phyloP scores from a whole-genome alignment of 2,888 invertebrate species.

The Troilus luridus region DNA sequence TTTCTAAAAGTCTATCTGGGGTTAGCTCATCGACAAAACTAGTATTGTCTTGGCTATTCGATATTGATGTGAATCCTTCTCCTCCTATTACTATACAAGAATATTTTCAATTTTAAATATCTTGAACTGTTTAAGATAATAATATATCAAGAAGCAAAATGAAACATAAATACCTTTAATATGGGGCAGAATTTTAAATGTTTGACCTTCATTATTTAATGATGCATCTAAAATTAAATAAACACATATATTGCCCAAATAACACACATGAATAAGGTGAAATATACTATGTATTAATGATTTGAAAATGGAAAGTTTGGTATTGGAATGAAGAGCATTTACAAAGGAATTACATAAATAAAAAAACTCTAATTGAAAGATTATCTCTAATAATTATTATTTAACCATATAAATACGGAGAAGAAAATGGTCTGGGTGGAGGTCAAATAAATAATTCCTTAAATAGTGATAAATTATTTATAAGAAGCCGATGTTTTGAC shows the following conservation, averaged over 20 bases:
- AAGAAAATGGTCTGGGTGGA: no score
- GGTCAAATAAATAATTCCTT: no score
- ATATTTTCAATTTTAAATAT: background rate
- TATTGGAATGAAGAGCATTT: background rate
- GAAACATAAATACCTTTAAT: conserved; percentile 41
- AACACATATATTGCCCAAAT: background rate
- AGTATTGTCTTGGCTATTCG: conserved; percentile 22
- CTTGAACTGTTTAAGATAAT: background rate
- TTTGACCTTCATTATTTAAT: conserved; percentile 22
- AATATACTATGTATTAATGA: background rate
- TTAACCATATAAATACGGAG: no score
- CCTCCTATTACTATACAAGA: conserved; percentile 56
- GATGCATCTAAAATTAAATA: conserved; percentile 46
- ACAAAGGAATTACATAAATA: background rate
- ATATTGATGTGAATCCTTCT: conserved; percentile 49
- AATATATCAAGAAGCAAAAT: background rate
- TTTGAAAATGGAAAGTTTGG: background rate
- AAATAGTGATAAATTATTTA: no score
- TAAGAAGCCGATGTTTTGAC: no score
- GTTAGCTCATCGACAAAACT: conserved; percentile 65
- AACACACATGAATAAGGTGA: background rate
- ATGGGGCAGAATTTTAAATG: conserved; percentile 51
- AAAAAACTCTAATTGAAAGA: background rate
- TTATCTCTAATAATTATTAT: no score
- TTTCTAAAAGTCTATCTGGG: conserved; percentile 67